Evolutionary conservation across 2,888 invertebrate species (phyloP), one percentile per base, ranked within the genome.

Genomic region (Heliconius ismenius): DNA sequence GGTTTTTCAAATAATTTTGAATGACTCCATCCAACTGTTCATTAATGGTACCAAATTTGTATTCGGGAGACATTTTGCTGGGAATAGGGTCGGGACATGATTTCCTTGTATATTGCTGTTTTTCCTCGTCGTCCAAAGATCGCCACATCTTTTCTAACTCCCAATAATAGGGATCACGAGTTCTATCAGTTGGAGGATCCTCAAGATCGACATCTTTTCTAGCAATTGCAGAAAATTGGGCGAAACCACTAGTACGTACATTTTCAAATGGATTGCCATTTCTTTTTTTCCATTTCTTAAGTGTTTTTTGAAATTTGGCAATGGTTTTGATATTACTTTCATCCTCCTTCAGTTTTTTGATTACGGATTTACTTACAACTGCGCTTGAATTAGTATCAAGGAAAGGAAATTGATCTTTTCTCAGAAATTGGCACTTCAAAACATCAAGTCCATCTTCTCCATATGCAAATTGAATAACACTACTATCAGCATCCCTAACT

Each of bases 361-460:
- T 83, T 4, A 95, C 88, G 11, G 95, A 90, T 73, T 95, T 91
- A 74, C 96, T 92, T 0, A 96, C 83, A 49, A 97, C 95, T 0
- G 96, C 96, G 9, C 95, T 91, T 1, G 95, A 93, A 90, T 99
- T 99, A 49, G 97, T 95, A n/a, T 96, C 95, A 11, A 99, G 93
- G 87, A 99, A 98, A 26, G 95, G 93, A 58, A 98, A 92, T 84
- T 97, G 97, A 73, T 97, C 95, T 62, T 95, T 86, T 74, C 96
- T 96, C 21, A 99, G 94, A 88, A 97, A 99, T 82, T 97, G 97
- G 0, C 97, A 96, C 89, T 98, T 98, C 0, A 96, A 94, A 69
- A 99, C 97, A 86, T 99, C 99, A 82, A 98, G 94, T 0, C 98
- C 98, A 88, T 99, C 99, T 93, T 99, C 99, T 1, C 99, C 99